These are phyloP conservation scores for Lethenteron reissneri DNA, from an alignment of 2,113 vertebrate genomes.

Conservation along the genomic window DNA sequence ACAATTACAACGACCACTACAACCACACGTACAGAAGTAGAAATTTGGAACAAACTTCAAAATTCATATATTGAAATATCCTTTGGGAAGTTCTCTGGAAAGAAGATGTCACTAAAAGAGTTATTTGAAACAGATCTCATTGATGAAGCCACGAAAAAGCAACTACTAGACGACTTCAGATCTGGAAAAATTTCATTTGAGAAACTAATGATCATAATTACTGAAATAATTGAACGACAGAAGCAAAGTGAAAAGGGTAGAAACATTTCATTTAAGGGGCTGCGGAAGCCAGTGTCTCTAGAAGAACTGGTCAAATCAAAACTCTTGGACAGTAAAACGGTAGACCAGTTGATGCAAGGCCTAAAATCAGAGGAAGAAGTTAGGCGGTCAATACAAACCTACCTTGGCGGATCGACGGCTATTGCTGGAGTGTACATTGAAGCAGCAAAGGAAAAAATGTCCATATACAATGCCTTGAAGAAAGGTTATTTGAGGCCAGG, in stretches of 20 bases:
- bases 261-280: not conserved
- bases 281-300: conserved; percentile 19
- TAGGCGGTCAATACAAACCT: not conserved
- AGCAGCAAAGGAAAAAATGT: not conserved
- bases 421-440: not conserved
- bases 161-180: conserved; percentile 27
- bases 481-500: conserved; percentile 23
- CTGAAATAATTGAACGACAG: conserved; percentile 21
- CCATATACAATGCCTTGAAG: conserved; percentile 24
- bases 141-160: conserved; percentile 23
- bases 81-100: not conserved
- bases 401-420: not conserved
- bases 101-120: conserved; percentile 23
- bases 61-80: not conserved
- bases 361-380: not conserved
- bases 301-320: conserved; percentile 33
- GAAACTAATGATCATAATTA: conserved; percentile 22
- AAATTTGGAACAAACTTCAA: conserved; percentile 26
- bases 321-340: conserved; percentile 34
- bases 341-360: conserved; percentile 28
- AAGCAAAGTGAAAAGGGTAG: conserved; percentile 21
- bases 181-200: conserved; percentile 17
- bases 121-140: conserved; percentile 26
- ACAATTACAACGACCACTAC: conserved; percentile 46
- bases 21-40: conserved; percentile 45